These are phyloP conservation scores for Dusona sp. DNA, from an alignment of 2,888 invertebrate species.

Conservation along the genomic window DNA sequence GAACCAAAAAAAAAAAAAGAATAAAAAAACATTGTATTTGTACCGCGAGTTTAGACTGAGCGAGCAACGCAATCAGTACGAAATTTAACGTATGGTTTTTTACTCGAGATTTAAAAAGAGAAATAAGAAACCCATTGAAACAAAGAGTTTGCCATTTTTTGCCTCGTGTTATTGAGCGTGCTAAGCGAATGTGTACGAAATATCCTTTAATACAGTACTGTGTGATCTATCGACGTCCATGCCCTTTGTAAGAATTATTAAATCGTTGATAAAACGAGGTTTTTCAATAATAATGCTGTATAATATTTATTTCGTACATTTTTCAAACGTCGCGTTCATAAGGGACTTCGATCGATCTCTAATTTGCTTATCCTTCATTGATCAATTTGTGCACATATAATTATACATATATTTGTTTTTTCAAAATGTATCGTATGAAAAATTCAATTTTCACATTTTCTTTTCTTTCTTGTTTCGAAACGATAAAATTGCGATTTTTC, in stretches of 20 bases:
- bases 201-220: conserved; percentile 41
- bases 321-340: neutral
- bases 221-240: conserved; percentile 54
- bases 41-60: conserved; percentile 45
- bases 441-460: neutral
- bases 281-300: neutral
- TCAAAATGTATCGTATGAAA: neutral
- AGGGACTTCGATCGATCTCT: conserved; percentile 62
- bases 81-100: conserved; percentile 26
- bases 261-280: neutral
- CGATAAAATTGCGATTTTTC: neutral
- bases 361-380: conserved; percentile 50
- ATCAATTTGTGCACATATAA: conserved; percentile 10
- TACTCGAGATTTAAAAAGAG: neutral
- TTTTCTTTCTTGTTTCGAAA: neutral
- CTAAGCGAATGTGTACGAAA: conserved; percentile 54
- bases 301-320: neutral
- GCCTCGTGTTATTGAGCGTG: conserved; percentile 48
- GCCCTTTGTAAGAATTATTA: neutral
- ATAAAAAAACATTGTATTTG: neutral
- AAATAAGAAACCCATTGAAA: neutral
- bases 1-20: neutral
- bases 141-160: conserved; percentile 31
- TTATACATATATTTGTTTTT: conserved; percentile 11
- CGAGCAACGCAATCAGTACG: conserved; percentile 60